Evolutionary conservation across 2,797 vertebrate species (phyloP).

Genomic region (Amblyopsis hoosieri): DNA sequence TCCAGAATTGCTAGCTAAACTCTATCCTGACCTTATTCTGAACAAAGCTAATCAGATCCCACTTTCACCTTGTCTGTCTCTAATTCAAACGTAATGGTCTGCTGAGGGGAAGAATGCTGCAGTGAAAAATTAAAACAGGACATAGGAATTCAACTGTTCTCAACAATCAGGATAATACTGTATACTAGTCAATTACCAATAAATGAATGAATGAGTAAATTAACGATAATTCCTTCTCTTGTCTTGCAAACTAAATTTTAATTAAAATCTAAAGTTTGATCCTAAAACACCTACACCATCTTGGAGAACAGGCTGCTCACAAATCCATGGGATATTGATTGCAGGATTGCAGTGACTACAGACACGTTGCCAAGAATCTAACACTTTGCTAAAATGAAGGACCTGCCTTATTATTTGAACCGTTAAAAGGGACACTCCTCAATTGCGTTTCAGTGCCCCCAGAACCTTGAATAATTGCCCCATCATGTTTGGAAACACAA

Average conservation of each 20-base stretch:
- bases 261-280: slow-evolving; percentile 4
- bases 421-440: too few species aligned
- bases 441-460: too few species aligned
- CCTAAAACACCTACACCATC: slow-evolving; percentile 9
- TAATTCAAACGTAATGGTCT: slow-evolving; percentile 24
- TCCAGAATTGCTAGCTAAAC: slow-evolving; percentile 15
- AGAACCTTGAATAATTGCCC: too few species aligned
- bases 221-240: background rate
- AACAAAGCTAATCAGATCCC: slow-evolving; percentile 37
- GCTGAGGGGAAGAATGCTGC: slow-evolving; percentile 7
- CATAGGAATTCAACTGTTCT: slow-evolving; percentile 9
- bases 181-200: too few species aligned
- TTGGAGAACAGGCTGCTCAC: background rate
- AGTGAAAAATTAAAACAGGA: slow-evolving; percentile 13
- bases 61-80: slow-evolving; percentile 37
- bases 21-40: slow-evolving; percentile 45
- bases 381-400: too few species aligned
- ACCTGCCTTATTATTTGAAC: too few species aligned
- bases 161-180: background rate
- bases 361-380: too few species aligned
- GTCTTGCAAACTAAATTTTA: slow-evolving; percentile 5
- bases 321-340: too few species aligned
- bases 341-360: too few species aligned
- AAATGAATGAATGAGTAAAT: too few species aligned
- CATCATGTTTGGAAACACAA: too few species aligned